These are phyloP conservation scores for Pomacea maculata DNA, from an alignment of 1,140 invertebrate species.

Conservation along the genomic window DNA sequence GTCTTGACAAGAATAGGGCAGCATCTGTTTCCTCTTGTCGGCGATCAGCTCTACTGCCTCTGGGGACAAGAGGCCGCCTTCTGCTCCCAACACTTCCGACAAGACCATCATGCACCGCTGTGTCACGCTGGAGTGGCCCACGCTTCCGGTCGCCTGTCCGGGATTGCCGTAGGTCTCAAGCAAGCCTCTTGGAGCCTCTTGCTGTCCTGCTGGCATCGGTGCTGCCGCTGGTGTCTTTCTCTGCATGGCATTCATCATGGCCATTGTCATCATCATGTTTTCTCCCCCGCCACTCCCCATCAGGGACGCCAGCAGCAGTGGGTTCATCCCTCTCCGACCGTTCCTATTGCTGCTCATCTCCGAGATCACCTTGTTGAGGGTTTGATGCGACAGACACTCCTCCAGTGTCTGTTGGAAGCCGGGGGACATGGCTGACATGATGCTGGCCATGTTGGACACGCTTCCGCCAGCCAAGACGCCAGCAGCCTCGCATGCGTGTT, in stretches of 20 bases:
- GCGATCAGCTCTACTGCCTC: neutral
- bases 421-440: too few species aligned
- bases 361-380: too few species aligned
- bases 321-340: too few species aligned
- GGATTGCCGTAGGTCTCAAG: too few species aligned
- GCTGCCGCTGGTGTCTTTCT: too few species aligned
- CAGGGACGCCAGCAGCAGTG: slow-evolving; percentile 9
- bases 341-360: too few species aligned
- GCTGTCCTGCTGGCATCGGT: too few species aligned
- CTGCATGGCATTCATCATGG: slow-evolving; percentile 17
- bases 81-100: slow-evolving; percentile 6
- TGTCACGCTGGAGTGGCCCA: neutral
- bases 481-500: neutral
- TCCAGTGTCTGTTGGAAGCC: too few species aligned
- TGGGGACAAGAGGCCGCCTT: slow-evolving; percentile 7
- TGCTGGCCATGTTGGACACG: neutral
- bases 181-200: too few species aligned
- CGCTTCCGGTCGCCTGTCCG: too few species aligned
- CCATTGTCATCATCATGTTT: slow-evolving; percentile 11
- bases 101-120: neutral
- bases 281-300: slow-evolving; percentile 4
- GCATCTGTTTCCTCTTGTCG: slow-evolving; percentile 17
- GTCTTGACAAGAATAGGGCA: slow-evolving; percentile 20
- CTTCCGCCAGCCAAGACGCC: neutral
- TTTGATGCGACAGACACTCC: too few species aligned